Percentiles rank a stretch among this genome's conserved stretches.
These are phyloP conservation scores for Dolichallabes microphthalmus DNA, from an alignment of 2,113 vertebrate genomes.

Conservation along the genomic window DNA sequence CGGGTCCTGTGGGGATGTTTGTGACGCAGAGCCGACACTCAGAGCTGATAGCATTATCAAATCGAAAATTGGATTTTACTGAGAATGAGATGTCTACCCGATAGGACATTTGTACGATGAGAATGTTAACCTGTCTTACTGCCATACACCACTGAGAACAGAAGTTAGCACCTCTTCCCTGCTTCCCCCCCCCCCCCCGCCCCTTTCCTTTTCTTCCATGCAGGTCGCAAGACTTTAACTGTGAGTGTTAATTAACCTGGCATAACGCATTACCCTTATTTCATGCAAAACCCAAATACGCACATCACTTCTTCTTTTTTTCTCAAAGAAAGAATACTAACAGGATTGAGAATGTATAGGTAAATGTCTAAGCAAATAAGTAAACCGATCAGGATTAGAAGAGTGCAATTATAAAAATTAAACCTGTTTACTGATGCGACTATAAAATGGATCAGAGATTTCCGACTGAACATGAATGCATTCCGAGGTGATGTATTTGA, in stretches of 20 bases:
- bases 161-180: neutral
- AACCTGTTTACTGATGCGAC: neutral
- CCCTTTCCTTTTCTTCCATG: neutral
- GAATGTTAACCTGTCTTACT: neutral
- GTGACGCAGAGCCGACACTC: neutral
- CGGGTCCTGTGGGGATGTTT: neutral
- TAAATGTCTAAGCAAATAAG: neutral
- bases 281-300: neutral
- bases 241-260: slow-evolving; percentile 10
- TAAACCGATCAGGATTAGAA: neutral
- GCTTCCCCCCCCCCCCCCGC: neutral
- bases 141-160: neutral
- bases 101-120: neutral
- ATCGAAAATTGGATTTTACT: neutral
- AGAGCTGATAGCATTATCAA: neutral
- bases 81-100: neutral
- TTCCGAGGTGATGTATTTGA: neutral
- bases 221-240: slow-evolving; percentile 5
- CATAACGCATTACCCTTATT: neutral
- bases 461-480: neutral
- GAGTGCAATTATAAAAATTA: neutral
- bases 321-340: neutral
- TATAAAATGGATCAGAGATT: neutral
- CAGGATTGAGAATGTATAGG: neutral
- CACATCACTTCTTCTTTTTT: neutral